Evolutionary conservation across 2,888 invertebrate genomes (phyloP).

Genomic region (Drosophila quinaria): DNA sequence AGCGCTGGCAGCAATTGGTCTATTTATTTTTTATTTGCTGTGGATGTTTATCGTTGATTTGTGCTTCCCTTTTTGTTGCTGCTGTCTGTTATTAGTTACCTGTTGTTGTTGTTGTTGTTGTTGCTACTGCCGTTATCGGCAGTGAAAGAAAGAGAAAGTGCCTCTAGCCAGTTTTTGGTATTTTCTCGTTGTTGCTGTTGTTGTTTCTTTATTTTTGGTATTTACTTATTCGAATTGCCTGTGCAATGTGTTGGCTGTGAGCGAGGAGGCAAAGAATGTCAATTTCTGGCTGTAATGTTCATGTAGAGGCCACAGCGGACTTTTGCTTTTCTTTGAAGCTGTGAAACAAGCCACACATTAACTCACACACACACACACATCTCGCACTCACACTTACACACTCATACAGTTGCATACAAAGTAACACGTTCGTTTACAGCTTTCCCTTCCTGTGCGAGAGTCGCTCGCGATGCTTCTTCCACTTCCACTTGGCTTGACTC

Average conservation of each 20-base stretch:
- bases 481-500: slow-evolving; percentile 42
- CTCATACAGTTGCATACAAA: slow-evolving; percentile 37
- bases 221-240: slow-evolving; percentile 73
- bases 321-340: slow-evolving; percentile 84
- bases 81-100: slow-evolving; percentile 29
- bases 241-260: slow-evolving; percentile 39
- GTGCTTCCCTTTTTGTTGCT: slow-evolving; percentile 67
- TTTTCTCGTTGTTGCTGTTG: slow-evolving; percentile 39
- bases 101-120: slow-evolving; percentile 28
- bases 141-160: slow-evolving; percentile 84
- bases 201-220: slow-evolving; percentile 39
- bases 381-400: slow-evolving; percentile 6
- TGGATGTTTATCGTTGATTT: slow-evolving; percentile 67
- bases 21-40: slow-evolving; percentile 70
- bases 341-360: slow-evolving; percentile 70
- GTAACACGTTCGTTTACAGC: slow-evolving; percentile 68
- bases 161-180: slow-evolving; percentile 77
- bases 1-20: slow-evolving; percentile 64
- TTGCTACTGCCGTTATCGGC: slow-evolving; percentile 67
- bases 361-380: slow-evolving; percentile 21
- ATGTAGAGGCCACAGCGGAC: slow-evolving; percentile 61
- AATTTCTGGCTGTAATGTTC: slow-evolving; percentile 75
- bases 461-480: slow-evolving; percentile 48
- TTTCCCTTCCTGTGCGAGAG: slow-evolving; percentile 83
- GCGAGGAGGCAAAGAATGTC: slow-evolving; percentile 79